phyloP scores from a whole-genome alignment of 1,140 invertebrate genomes.

The Bombus cullumanus region DNA sequence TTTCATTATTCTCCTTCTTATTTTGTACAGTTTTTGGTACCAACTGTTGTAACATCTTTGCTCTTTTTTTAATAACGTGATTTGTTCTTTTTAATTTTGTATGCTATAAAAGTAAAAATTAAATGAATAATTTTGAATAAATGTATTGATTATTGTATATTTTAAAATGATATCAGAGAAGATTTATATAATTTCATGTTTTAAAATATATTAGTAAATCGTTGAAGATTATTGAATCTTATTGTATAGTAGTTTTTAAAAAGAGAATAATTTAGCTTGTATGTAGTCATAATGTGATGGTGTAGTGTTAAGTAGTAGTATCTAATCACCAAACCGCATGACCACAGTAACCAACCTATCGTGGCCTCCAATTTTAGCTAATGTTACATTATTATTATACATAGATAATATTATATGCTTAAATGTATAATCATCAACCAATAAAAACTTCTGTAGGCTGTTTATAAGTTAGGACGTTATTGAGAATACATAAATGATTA shows the following conservation, averaged over 20 bases:
- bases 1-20: not conserved
- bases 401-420: slow-evolving; percentile 39
- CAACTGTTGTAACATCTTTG: not conserved
- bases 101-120: not conserved
- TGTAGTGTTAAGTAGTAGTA: slow-evolving; percentile 66
- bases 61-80: not conserved
- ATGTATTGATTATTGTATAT: not conserved
- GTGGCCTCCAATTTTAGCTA: slow-evolving; percentile 69
- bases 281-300: slow-evolving; percentile 43
- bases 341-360: slow-evolving; percentile 65
- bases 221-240: not conserved
- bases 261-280: slow-evolving; percentile 22
- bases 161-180: not conserved
- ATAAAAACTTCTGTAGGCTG: slow-evolving; percentile 10
- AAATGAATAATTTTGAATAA: not conserved
- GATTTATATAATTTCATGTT: not conserved
- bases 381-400: slow-evolving; percentile 72
- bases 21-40: not conserved
- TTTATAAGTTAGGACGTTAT: not conserved
- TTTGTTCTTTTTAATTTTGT: not conserved
- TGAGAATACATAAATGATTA: not conserved
- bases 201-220: not conserved
- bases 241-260: not conserved
- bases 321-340: slow-evolving; percentile 75
- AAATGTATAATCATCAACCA: not conserved